These are phyloP conservation scores for Phyllostomus discolor DNA, from an alignment of 2,113 vertebrate genomes.

Conservation along the genomic window DNA sequence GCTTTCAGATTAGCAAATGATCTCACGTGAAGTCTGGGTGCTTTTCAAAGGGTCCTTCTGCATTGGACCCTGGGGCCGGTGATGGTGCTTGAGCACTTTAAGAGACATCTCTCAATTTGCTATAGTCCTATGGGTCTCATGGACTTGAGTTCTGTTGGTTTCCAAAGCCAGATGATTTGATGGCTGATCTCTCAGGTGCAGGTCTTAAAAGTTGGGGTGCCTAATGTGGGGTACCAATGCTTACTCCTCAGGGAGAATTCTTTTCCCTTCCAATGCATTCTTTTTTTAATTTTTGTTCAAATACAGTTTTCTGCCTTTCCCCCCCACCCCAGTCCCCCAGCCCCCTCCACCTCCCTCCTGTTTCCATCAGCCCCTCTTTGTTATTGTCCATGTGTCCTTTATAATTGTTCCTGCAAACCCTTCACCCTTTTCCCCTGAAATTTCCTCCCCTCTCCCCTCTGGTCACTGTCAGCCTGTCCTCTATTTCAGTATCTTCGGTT, in stretches of 20 bases:
- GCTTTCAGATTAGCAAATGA: background rate
- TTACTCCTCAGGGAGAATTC: background rate
- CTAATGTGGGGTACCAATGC: background rate
- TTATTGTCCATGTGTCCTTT: no score
- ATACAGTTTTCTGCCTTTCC: no score
- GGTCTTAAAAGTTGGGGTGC: background rate
- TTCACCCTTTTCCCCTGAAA: no score
- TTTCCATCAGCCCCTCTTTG: no score
- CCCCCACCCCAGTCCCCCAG: no score
- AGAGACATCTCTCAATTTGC: background rate
- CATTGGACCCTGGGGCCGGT: background rate
- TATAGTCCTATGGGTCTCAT: background rate
- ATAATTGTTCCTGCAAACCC: no score
- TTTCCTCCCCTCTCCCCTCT: no score
- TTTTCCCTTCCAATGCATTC: no score
- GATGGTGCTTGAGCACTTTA: background rate
- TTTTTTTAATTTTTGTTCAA: no score
- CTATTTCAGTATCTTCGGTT: no score
- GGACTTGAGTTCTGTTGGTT: background rate
- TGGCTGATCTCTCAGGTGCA: background rate
- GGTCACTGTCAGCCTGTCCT: no score
- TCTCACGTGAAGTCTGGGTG: background rate
- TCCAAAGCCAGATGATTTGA: background rate
- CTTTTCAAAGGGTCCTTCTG: background rate
- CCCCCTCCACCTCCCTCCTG: no score